These are phyloP conservation scores for Leptopilina boulardi DNA, from an alignment of 1,140 invertebrate species.

Conservation along the genomic window DNA sequence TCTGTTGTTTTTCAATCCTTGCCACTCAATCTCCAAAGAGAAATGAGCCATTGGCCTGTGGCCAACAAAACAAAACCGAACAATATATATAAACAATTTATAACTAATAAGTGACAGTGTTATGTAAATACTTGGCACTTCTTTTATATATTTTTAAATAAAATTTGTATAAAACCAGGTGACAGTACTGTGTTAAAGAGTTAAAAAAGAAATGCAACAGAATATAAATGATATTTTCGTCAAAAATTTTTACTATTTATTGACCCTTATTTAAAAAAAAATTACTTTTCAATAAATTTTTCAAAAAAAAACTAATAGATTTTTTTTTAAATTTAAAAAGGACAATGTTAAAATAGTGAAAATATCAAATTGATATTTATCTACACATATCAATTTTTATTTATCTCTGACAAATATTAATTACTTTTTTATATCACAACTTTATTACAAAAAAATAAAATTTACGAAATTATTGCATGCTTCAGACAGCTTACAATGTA, in stretches of 20 bases:
- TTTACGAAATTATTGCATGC: conserved; percentile 13
- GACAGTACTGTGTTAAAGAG: conserved; percentile 28
- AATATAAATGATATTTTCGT: conserved; percentile 31
- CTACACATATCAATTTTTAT: conserved; percentile 1
- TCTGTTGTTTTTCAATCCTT: conserved; percentile 64
- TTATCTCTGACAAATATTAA: conserved; percentile 1
- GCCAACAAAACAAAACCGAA: conserved; percentile 70
- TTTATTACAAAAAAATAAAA: conserved; percentile 31
- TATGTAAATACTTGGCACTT: conserved; percentile 22
- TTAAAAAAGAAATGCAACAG: conserved; percentile 13
- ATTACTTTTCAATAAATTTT: too few species aligned
- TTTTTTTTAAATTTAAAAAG: neutral
- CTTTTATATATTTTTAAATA: conserved; percentile 31
- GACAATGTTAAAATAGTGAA: neutral
- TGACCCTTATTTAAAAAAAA: too few species aligned
- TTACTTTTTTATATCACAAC: conserved; percentile 20
- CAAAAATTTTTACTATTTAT: neutral
- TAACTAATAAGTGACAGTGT: conserved; percentile 71
- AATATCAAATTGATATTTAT: neutral
- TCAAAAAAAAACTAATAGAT: neutral
- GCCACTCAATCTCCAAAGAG: conserved; percentile 68
- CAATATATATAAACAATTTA: conserved; percentile 72
- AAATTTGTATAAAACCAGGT: conserved; percentile 30
- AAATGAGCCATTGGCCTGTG: conserved; percentile 67
- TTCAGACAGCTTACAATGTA: neutral